These are phyloP conservation scores for Athalia circularis DNA, from an alignment of 2,888 invertebrate genomes.

Conservation along the genomic window DNA sequence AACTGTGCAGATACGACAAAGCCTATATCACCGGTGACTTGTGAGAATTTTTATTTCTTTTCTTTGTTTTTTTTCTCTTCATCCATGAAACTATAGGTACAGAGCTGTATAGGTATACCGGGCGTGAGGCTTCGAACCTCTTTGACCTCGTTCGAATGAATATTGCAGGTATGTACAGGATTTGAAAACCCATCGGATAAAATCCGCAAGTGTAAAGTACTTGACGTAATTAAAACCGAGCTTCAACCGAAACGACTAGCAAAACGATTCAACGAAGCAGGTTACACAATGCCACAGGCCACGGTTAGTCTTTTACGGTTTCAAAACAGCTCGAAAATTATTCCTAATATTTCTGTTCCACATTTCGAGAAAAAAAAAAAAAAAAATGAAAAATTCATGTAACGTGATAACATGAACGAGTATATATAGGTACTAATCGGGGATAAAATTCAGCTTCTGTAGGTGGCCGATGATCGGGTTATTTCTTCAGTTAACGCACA, in stretches of 20 bases:
- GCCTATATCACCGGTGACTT: conserved; percentile 40
- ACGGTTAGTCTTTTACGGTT: conserved; percentile 25
- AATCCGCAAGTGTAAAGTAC: too few relatives aligned
- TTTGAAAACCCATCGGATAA: conserved; percentile 33
- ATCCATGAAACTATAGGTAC: conserved; percentile 19
- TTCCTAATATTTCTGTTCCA: not conserved
- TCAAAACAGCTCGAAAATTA: conserved; percentile 17
- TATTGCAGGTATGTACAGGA: not conserved
- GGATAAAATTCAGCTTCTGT: conserved; percentile 68
- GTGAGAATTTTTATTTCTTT: conserved; percentile 34
- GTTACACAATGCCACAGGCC: conserved; percentile 28
- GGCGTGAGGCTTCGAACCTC: conserved; percentile 38
- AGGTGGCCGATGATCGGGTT: conserved; percentile 63
- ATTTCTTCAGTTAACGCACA: conserved; percentile 22
- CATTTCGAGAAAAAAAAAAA: too few relatives aligned
- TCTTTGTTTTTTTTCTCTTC: not conserved
- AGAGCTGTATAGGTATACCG: not conserved
- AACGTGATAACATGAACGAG: not conserved
- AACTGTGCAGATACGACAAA: conserved; percentile 32
- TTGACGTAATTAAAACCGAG: conserved; percentile 30
- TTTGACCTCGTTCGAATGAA: conserved; percentile 39
- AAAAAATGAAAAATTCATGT: too few relatives aligned
- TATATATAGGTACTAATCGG: conserved; percentile 59
- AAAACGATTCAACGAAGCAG: conserved; percentile 39
- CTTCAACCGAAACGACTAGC: conserved; percentile 43